Percentiles rank a stretch among this genome's conserved stretches.
These are phyloP conservation scores for Clitarchus hookeri DNA, from an alignment of 2,888 invertebrate genomes.

Conservation along the genomic window DNA sequence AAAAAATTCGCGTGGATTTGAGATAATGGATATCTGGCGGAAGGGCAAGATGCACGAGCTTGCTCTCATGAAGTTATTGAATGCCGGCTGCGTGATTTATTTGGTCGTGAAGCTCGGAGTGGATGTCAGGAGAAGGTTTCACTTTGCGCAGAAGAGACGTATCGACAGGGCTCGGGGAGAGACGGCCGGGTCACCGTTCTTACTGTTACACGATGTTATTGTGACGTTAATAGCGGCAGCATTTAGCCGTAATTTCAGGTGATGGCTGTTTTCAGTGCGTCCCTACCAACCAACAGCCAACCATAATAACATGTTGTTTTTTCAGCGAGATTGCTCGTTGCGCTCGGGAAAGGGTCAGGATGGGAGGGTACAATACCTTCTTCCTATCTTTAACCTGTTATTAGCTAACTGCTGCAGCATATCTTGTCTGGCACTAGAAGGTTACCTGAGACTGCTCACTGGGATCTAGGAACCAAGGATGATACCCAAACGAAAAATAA, in stretches of 20 bases:
- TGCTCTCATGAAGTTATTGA: no score
- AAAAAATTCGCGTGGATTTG: no score
- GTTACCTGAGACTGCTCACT: neutral
- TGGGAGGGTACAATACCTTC: neutral
- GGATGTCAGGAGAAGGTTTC: no score
- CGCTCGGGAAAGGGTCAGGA: neutral
- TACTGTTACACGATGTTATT: neutral
- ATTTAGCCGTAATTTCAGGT: slow-evolving; percentile 5
- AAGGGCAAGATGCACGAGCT: no score
- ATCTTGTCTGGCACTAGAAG: neutral
- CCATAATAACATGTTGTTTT: slow-evolving; percentile 1
- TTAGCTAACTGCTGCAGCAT: slow-evolving; percentile 14
- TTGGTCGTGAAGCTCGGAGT: no score
- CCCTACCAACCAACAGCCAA: slow-evolving; percentile 10
- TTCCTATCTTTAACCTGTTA: slow-evolving; percentile 9
- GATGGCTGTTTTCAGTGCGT: neutral
- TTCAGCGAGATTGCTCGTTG: neutral
- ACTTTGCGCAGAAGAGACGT: no score
- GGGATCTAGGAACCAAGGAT: neutral
- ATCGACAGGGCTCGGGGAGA: no score
- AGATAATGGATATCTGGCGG: no score
- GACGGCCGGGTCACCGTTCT: neutral
- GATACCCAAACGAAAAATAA: neutral
- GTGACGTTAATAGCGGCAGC: neutral
- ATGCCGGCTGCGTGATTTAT: no score